Evolutionary conservation across 2,888 invertebrate species (phyloP), one percentile per base, ranked within the genome.

Genomic region (Cantharis flavilabris): DNA sequence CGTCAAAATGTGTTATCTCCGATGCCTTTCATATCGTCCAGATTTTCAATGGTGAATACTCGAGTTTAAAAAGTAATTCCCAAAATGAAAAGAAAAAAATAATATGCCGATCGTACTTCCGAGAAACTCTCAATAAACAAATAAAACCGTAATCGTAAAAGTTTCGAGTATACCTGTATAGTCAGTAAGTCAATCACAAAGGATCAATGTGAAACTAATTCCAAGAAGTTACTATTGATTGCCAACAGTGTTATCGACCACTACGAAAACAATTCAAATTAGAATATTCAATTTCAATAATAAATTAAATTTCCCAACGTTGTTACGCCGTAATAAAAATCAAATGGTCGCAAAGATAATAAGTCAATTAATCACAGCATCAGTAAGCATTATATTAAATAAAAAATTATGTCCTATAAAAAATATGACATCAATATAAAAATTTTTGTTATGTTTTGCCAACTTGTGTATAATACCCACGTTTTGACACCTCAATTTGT

Each of bases 1-100:
- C 67, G 72, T 67, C 72, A 67, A 72, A 23, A 67, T 33, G 72
- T 67, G 30, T 67, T 67, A 72, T 72, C 72, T 72, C 49, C 2
- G 7, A 49, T 71, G 16, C 16, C 62, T 71, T 20, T 62, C 71
- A 62, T 63, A 70, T 62, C 33, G 49, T 62, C 33, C 62, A 62
- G 23, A 69, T 28, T 70, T 20, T 70, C 5, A 62, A 9, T 70
- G n/a, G 49, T 3, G n/a, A 7, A 49, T 49, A 49, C 49, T 49
- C 2, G 49, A 49, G 49, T 49, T 49, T 49, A 49, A 49, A n/a
- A n/a, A 49, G 49, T 9, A 49, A 49, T 49, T 49, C n/a, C 2
- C 49, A 49, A 49, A 49, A 49, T 49, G 49, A n/a, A 49, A 49
- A 49, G 49, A 49, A 49, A 49, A 33, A 49, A 49, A 30, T 30